Conservation (phyloP, 2,113 vertebrate species). For the Lepisosteus oculatus region DNA sequence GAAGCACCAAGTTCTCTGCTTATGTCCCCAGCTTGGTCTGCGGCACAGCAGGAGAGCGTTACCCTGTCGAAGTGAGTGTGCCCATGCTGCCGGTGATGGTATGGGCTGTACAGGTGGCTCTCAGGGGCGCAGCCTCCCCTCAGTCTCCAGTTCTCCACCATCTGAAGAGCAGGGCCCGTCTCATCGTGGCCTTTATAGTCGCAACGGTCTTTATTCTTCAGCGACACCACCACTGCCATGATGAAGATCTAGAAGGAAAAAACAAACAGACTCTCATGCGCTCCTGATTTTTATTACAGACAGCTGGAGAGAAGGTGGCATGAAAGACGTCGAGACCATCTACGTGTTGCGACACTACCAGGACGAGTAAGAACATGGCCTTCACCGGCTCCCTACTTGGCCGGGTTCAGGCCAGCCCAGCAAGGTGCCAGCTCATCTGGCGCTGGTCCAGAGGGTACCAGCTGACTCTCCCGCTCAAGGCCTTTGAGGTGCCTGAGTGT, state of each 20-base stretch:
- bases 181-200: conserved; percentile 29
- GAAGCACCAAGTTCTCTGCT: too few relatives aligned
- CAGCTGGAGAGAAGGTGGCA: too few relatives aligned
- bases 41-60: not conserved
- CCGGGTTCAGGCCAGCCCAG: too few relatives aligned
- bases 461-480: too few relatives aligned
- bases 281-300: not conserved
- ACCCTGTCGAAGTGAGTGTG: conserved; percentile 52
- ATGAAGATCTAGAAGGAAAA: conserved; percentile 56
- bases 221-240: conserved; percentile 49
- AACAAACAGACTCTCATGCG: conserved; percentile 6
- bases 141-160: conserved; percentile 26
- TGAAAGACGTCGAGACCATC: too few relatives aligned
- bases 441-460: too few relatives aligned
- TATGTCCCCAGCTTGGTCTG: not conserved
- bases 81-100: conserved; percentile 9
- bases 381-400: too few relatives aligned
- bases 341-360: too few relatives aligned
- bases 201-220: conserved; percentile 39
- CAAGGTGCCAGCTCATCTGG: too few relatives aligned
- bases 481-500: too few relatives aligned
- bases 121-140: not conserved
- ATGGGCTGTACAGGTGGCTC: not conserved
- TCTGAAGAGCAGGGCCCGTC: conserved; percentile 26
- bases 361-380: too few relatives aligned